Evolutionary conservation across 2,888 invertebrate genomes (phyloP), one percentile per base, ranked within the genome.

Genomic region (Marasmarcha lunaedactyla): DNA sequence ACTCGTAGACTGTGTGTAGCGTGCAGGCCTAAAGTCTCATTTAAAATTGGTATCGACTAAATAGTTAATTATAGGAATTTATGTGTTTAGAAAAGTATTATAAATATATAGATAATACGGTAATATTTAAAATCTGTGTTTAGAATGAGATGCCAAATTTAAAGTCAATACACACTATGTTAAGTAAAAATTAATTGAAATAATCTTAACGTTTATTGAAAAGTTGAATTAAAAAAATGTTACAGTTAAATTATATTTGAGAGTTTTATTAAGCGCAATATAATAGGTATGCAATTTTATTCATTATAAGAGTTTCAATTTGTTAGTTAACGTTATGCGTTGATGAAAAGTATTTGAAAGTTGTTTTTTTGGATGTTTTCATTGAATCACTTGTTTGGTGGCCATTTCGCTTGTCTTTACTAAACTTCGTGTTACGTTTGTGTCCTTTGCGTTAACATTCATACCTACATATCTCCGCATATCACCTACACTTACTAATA

Each of bases 121-220:
- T 74, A 73, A 67, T 71, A 67, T 71, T 71, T 77, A 61, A 61
- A 63, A 71, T 81, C 79, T 72, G 77, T 81, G 81, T 83, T 78
- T 83, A 83, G 81, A 69, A 76, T 69, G 78, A 83, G 81, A 78
- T 87, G 87, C 87, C 87, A 88, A 88, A 87, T 86, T 79, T 77
- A 84, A 87, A 87, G 87, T 87, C 87, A 87, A 87, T 87, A 87
- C 87, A 76, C 74, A 73, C 84, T 85, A 84, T 77, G 79, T 83
- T 83, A 86, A 84, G 85, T 85, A 85, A 84, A 85, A 66, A 61
- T 63, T 81, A 79, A 79, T 71, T 77, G 76, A 78, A 65, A 63
- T 77, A 78, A 78, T 74, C 74, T 73, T 78, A 76, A 77, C 78
- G 64, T 77, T 77, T 78, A 79, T 78, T 78, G 61, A 79, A 77